A percentile compares a stretch with the other conserved stretches of the same genome.
Evolutionary conservation across 2,888 invertebrate genomes (phyloP).

Genomic region (Bombylius major): DNA sequence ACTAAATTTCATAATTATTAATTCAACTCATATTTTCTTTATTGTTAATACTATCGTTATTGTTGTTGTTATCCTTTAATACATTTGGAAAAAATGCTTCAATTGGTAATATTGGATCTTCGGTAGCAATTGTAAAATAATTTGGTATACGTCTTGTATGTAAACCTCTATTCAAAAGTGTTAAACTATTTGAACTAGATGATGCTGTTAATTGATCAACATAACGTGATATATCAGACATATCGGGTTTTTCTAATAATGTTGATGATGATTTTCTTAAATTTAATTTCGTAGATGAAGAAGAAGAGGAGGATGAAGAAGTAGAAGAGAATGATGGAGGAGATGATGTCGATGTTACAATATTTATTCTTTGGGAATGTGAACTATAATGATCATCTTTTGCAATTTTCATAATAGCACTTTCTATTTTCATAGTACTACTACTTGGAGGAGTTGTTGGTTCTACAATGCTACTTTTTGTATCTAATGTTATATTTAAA

Average conservation of each 20-base stretch:
- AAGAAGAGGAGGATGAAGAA: background rate
- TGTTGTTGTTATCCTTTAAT: constrained; percentile 2
- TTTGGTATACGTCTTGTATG: constrained; percentile 45
- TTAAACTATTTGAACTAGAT: constrained; percentile 58
- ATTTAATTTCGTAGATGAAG: background rate
- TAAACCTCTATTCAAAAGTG: constrained; percentile 47
- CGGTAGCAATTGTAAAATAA: constrained; percentile 62
- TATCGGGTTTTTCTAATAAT: constrained; percentile 33
- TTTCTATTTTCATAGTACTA: constrained; percentile 33
- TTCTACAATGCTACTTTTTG: constrained; percentile 11
- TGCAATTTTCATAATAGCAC: constrained; percentile 46
- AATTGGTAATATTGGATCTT: constrained; percentile 66
- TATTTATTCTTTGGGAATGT: background rate
- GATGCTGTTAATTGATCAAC: constrained; percentile 61
- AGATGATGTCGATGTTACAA: background rate
- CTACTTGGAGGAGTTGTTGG: constrained; percentile 6
- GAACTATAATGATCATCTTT: constrained; percentile 15
- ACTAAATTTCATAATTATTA: too few relatives aligned
- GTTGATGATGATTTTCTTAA: constrained; percentile 13
- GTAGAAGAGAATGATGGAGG: background rate
- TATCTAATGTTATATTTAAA: constrained; percentile 27
- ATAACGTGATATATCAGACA: constrained; percentile 48
- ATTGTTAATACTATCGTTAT: background rate
- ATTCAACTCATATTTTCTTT: too few relatives aligned
- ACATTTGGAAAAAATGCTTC: constrained; percentile 69